These are phyloP conservation scores for Hetaerina titia DNA, from an alignment of 2,888 invertebrate genomes.

Conservation along the genomic window DNA sequence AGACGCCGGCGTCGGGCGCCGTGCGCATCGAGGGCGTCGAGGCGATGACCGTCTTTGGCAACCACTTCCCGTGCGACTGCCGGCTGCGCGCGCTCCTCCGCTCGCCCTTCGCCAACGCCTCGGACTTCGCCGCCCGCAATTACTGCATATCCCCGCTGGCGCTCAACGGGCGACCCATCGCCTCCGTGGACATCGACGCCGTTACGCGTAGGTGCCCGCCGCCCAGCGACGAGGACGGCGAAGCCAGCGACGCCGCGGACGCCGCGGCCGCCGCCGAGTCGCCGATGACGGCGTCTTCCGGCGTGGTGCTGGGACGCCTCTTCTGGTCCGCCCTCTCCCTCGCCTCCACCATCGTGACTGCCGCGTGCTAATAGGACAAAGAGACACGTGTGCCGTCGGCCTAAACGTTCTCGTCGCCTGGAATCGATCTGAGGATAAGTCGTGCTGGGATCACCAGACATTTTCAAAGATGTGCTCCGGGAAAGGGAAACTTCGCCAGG, in stretches of 20 bases:
- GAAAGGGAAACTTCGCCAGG: too few species aligned
- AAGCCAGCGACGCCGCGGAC: constrained; percentile 29
- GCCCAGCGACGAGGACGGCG: constrained; percentile 36
- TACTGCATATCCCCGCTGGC: constrained; percentile 92
- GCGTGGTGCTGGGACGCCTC: neutral
- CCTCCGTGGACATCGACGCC: constrained; percentile 82
- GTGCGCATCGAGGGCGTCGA: constrained; percentile 87
- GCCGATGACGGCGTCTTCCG: neutral
- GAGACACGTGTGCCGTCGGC: neutral
- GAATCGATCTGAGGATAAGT: neutral
- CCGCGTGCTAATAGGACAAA: neutral
- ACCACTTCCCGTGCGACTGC: constrained; percentile 93
- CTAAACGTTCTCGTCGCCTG: neutral
- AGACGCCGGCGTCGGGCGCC: constrained; percentile 84
- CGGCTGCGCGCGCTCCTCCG: constrained; percentile 88
- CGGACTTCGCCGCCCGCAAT: constrained; percentile 86
- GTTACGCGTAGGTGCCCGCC: constrained; percentile 78
- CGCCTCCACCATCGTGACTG: neutral
- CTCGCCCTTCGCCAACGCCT: constrained; percentile 84
- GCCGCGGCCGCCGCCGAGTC: constrained; percentile 22
- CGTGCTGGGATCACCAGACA: neutral
- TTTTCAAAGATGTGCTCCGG: too few species aligned
- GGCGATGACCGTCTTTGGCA: constrained; percentile 85
- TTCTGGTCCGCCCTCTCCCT: neutral
- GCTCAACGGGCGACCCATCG: constrained; percentile 88